Percentiles rank a stretch among this genome's conserved stretches.
Conservation (phyloP, 2,888 invertebrate species). For the Nephrotoma guestfalica region DNA sequence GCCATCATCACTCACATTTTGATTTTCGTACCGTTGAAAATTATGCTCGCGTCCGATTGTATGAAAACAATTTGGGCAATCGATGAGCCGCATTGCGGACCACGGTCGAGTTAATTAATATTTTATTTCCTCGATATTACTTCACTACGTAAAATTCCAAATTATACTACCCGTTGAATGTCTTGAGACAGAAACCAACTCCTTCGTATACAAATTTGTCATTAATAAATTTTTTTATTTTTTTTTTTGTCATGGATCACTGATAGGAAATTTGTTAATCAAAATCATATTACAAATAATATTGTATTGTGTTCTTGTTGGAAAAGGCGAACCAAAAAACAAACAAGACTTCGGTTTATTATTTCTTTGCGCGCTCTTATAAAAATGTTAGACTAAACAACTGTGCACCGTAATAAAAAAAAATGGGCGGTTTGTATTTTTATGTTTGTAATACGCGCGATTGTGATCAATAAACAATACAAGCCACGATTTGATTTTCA, state of each 20-base stretch:
- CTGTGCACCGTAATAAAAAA: background rate
- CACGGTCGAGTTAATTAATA: background rate
- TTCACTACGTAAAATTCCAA: background rate
- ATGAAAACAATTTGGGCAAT: conserved; percentile 16
- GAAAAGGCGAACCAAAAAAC: background rate
- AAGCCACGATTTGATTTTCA: background rate
- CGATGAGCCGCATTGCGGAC: conserved; percentile 12
- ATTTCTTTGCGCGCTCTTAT: background rate
- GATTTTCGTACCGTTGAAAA: background rate
- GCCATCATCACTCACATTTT: background rate
- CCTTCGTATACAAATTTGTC: background rate
- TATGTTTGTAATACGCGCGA: background rate
- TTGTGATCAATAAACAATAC: background rate
- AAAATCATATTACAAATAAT: background rate
- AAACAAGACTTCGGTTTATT: background rate
- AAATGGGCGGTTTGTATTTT: background rate
- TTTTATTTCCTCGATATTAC: background rate
- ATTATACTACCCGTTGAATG: background rate
- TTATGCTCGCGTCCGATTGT: conserved; percentile 6
- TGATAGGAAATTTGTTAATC: background rate
- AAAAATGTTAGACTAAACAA: background rate
- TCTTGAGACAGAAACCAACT: background rate
- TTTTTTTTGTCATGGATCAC: background rate
- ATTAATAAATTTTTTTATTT: background rate
- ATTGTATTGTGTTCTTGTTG: background rate